These are phyloP conservation scores for Anticlea derivata DNA, from an alignment of 2,888 invertebrate genomes.

Conservation along the genomic window DNA sequence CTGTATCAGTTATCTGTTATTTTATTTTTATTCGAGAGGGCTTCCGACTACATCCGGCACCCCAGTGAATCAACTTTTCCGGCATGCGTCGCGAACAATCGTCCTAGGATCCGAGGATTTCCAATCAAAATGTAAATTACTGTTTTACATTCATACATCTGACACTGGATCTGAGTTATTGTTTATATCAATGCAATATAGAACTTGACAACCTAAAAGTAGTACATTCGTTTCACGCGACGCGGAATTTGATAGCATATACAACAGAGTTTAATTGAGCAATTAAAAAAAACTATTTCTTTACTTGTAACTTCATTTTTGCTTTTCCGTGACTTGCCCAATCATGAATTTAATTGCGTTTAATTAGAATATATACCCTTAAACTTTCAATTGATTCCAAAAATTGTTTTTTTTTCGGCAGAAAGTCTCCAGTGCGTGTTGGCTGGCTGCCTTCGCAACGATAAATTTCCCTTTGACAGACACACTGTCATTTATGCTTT, in stretches of 20 bases:
- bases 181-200: slow-evolving; percentile 21
- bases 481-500: too few relatives aligned
- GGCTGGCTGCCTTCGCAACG: too few relatives aligned
- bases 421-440: too few relatives aligned
- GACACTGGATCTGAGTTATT: slow-evolving; percentile 20
- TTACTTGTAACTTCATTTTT: background rate
- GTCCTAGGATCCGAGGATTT: slow-evolving; percentile 54
- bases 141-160: slow-evolving; percentile 54
- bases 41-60: slow-evolving; percentile 39
- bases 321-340: background rate
- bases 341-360: too few relatives aligned
- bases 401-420: too few relatives aligned
- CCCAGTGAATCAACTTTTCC: slow-evolving; percentile 54
- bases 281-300: background rate
- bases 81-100: slow-evolving; percentile 44
- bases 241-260: background rate
- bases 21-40: slow-evolving; percentile 8
- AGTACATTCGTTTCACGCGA: slow-evolving; percentile 9
- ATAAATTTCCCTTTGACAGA: too few relatives aligned
- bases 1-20: too few relatives aligned
- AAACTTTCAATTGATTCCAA: too few relatives aligned
- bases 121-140: slow-evolving; percentile 76
- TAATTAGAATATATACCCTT: too few relatives aligned
- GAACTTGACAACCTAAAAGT: slow-evolving; percentile 19
- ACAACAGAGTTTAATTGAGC: background rate